These are phyloP conservation scores for Hydriomena furcata DNA, from an alignment of 2,888 invertebrate species.

Conservation along the genomic window DNA sequence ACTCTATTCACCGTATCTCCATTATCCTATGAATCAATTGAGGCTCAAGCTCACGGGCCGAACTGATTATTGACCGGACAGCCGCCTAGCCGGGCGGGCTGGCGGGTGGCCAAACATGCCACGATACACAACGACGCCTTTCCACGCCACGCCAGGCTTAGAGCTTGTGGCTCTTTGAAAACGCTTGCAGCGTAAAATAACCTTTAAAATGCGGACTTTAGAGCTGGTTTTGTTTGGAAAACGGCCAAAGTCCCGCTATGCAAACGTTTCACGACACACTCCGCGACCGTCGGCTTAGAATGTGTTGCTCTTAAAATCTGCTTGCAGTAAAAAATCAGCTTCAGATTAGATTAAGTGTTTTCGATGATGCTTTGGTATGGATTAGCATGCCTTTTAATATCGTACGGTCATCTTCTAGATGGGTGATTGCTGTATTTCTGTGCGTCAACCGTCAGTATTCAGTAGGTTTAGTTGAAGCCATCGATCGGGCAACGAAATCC, in stretches of 20 bases:
- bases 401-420: no score
- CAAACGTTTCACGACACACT: no score
- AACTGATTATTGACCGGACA: constrained; percentile 24
- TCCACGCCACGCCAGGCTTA: constrained; percentile 18
- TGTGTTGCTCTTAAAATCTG: no score
- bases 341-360: no score
- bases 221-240: background rate
- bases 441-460: no score
- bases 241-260: background rate
- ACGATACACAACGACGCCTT: constrained; percentile 23
- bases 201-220: background rate
- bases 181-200: background rate
- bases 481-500: no score
- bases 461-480: no score
- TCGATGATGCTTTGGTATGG: no score
- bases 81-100: constrained; percentile 13
- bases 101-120: constrained; percentile 26
- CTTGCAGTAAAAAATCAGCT: no score
- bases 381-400: no score
- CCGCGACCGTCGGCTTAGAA: no score
- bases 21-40: constrained; percentile 17
- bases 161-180: background rate
- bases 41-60: constrained; percentile 6
- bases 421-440: no score
- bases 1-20: background rate